phyloP scores from a whole-genome alignment of 2,888 invertebrate species.

The Cryptus viduatorius region DNA sequence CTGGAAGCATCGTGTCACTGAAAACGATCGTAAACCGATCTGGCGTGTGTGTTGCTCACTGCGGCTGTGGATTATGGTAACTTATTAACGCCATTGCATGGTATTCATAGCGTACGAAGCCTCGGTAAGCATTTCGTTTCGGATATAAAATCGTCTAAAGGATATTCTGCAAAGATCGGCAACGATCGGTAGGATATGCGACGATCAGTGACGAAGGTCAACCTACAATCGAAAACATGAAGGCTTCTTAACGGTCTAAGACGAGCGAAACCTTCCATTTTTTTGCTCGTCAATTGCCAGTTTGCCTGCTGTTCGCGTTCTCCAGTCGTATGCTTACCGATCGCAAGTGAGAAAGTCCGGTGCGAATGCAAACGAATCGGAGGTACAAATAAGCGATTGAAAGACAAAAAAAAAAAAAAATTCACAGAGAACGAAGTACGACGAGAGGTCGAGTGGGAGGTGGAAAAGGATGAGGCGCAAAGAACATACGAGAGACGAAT shows the following conservation, averaged over 20 bases:
- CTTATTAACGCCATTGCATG: constrained; percentile 27
- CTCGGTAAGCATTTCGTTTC: neutral
- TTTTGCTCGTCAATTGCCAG: constrained; percentile 8
- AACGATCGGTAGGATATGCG: neutral
- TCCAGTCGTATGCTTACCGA: constrained; percentile 3
- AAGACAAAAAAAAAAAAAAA: neutral
- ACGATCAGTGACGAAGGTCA: neutral
- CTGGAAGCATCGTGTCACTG: constrained; percentile 18
- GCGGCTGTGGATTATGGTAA: neutral
- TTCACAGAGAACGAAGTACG: constrained; percentile 31
- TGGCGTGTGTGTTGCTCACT: neutral
- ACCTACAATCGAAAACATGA: constrained; percentile 26
- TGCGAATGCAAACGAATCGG: constrained; percentile 21
- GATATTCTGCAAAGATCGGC: neutral
- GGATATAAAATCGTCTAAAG: neutral
- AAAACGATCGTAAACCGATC: constrained; percentile 27
- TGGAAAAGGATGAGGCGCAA: constrained; percentile 25
- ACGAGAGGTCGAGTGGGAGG: constrained; percentile 56
- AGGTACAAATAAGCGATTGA: constrained; percentile 8
- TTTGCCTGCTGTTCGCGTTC: constrained; percentile 36
- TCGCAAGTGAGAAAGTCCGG: constrained; percentile 35
- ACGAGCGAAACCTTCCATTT: constrained; percentile 34
- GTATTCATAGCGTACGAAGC: neutral
- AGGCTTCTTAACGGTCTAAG: constrained; percentile 27
- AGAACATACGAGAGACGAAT: constrained; percentile 68